Evolutionary conservation across 2,113 vertebrate species (phyloP), one percentile per base, ranked within the genome.

Genomic region (Heliornis fulica): DNA sequence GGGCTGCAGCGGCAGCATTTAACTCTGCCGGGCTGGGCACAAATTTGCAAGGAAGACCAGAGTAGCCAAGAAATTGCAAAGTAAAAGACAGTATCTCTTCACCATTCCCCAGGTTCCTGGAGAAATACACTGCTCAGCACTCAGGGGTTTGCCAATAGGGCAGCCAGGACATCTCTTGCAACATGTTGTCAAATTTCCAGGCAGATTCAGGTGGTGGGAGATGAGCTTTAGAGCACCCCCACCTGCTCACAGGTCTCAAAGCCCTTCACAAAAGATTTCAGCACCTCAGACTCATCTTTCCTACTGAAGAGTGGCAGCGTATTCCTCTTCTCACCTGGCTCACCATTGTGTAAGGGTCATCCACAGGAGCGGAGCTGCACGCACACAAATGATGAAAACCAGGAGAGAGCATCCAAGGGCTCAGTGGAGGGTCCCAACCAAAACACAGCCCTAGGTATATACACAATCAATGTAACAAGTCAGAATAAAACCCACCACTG

Each of bases 11-110:
- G 0, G 78, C 94, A 64, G 87, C 86, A 61, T 92, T 97, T 95
- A 97, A 96, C 92, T 96, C 94, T 94, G 80, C 94, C 10, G 32
- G 61, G 88, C 90, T 91, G 95, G 93, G 94, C 92, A 97, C 65
- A 28, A 92, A 96, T 95, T 94, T 93, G 81, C 60, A 88, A 82
- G 19, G 14, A 92, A 87, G 84, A 89, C 54, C 68, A 86, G 31
- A 90, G 53, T 57, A 59, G 14, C 22, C 17, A 57, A 50, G 41
- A 83, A 88, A 63, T 64, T 25, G 63, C 23, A 43, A 63, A 80
- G 72, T 54, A 84, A 48, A 80, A 87, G 51, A 46, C 12, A 41
- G 26, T 2, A 61, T 32, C 70, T 57, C 45, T 46, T 43, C 43
- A 60, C 21, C 56, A 41, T 43, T 40, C 31, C 40, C 8, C 25